Evolutionary conservation across 2,113 vertebrate genomes (phyloP), one percentile per base, ranked within the genome.

Genomic region (Heliornis fulica): DNA sequence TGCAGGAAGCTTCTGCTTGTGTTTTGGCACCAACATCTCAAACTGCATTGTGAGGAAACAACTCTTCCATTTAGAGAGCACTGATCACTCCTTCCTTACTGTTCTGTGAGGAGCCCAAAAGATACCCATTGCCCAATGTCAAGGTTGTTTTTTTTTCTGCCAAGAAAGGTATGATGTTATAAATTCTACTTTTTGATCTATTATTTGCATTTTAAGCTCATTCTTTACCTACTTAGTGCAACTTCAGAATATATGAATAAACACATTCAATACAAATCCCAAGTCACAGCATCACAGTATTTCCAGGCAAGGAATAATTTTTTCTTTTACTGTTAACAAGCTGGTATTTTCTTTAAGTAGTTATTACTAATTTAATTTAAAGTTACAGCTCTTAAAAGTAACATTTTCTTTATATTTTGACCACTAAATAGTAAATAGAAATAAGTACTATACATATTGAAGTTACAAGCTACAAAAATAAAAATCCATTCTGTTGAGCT

Each of bases 391-490:
- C 88, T 57, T 90, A 53, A 93, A 75, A 87, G 63, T 74, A 93
- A 95, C 40, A 71, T 87, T 79, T 85, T 94, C 94, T 96, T 71
- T 96, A 68, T 66, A 92, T 56, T 93, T 91, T 60, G 69, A 85
- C 87, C 60, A 59, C 87, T 94, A 89, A 63, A 72, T 41, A 72
- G 66, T 84, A 68, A 92, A 61, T 41, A 92, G 94, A 93, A 93
- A 81, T 69, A 96, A 93, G 69, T 87, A 63, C 79, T 93, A 69
- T 64, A 96, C 17, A 36, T 86, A 82, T 45, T 51, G 71, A 90
- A 95, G 71, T 96, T 70, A 97, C 40, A 94, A 45, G 36, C 79
- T 98, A 96, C 90, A 97, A 97, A 98, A 97, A 97, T 97, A 98
- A 98, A 93, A 96, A 93, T 92, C 90, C 93, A 57, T 93, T 94